Conservation (phyloP, 1,140 invertebrate genomes). For the Leptopilina clavipes region DNA sequence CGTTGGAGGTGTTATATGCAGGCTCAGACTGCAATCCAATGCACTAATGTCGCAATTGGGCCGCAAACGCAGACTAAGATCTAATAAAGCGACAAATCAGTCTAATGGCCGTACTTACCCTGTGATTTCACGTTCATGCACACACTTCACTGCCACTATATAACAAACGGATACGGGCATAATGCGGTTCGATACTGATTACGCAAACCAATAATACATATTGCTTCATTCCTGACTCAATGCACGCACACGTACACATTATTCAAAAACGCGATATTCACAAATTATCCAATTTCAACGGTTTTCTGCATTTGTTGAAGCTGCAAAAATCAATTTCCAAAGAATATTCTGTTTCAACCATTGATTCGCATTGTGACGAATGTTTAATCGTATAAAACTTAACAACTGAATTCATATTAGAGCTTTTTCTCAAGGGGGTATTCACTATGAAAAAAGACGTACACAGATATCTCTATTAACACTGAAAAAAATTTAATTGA, state of each 20-base stretch:
- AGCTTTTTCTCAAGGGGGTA: no score
- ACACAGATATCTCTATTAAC: no score
- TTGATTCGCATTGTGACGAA: no score
- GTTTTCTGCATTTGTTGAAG: no score
- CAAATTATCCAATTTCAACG: background rate
- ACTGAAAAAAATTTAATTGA: no score
- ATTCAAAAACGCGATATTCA: background rate
- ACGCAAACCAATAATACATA: constrained; percentile 33
- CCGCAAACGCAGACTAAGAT: constrained; percentile 69
- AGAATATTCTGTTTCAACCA: no score
- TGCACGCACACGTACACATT: background rate
- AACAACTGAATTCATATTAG: no score
- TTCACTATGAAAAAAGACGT: no score
- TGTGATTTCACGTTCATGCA: constrained; percentile 44
- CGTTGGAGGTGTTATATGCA: constrained; percentile 19
- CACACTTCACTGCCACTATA: background rate
- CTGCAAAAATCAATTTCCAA: no score
- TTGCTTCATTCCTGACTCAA: background rate
- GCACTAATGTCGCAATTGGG: constrained; percentile 49
- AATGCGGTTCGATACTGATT: constrained; percentile 45
- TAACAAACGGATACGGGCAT: constrained; percentile 47
- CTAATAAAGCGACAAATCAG: constrained; percentile 76
- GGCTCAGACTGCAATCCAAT: constrained; percentile 26
- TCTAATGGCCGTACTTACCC: constrained; percentile 57
- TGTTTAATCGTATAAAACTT: no score